Percentiles rank a stretch among this genome's conserved stretches.
Conservation (phyloP, 2,888 invertebrate species). For the Limenitis camilla region DNA sequence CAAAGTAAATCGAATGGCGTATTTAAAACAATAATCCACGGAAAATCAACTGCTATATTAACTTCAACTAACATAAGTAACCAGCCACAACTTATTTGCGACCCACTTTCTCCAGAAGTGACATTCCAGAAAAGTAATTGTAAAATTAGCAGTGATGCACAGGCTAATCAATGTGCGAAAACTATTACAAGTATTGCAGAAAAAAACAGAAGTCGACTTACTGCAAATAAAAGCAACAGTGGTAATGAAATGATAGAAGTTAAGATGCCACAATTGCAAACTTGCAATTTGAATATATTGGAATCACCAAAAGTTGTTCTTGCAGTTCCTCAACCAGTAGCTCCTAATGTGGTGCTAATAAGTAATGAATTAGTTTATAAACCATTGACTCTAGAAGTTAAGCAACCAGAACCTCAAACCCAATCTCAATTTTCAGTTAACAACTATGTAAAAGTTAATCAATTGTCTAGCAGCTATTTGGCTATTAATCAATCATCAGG, state of each 20-base stretch:
- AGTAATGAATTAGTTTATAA: slow-evolving; percentile 44
- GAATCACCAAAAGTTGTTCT: slow-evolving; percentile 12
- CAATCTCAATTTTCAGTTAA: background rate
- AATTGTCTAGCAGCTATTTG: slow-evolving; percentile 31
- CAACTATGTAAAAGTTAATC: slow-evolving; percentile 23
- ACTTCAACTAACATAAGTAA: background rate
- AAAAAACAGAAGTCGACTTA: no score
- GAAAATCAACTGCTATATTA: background rate
- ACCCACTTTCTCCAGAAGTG: slow-evolving; percentile 3
- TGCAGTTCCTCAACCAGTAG: slow-evolving; percentile 30
- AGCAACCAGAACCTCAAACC: slow-evolving; percentile 13
- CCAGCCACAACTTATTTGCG: slow-evolving; percentile 8
- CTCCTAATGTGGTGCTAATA: slow-evolving; percentile 45
- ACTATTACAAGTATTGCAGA: no score
- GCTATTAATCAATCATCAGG: slow-evolving; percentile 27
- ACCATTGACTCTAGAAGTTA: slow-evolving; percentile 33
- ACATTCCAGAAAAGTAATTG: no score
- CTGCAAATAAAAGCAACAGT: background rate
- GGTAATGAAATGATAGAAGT: background rate
- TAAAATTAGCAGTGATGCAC: no score
- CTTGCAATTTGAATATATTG: background rate
- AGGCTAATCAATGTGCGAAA: no score
- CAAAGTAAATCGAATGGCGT: background rate
- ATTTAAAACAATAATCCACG: background rate
- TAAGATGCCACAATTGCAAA: background rate